Percentiles rank a stretch among this genome's conserved stretches.
Evolutionary conservation across 2,888 invertebrate genomes (phyloP).

Genomic region (Cephus rjabovi): DNA sequence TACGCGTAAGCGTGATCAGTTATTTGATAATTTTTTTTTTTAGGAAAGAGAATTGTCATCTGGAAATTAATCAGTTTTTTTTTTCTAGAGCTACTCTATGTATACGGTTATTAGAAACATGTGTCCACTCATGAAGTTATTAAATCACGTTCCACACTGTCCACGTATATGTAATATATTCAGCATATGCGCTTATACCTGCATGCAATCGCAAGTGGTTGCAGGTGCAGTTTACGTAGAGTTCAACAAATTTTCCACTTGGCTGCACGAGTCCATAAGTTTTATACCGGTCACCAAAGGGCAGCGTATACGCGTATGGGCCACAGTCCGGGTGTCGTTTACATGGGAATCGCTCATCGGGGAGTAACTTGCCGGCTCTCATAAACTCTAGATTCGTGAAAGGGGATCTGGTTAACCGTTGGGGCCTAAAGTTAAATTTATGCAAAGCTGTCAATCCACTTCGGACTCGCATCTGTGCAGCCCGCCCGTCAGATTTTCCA

Average conservation of each 20-base stretch:
- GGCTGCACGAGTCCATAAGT: constrained; percentile 29
- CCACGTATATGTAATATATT: background rate
- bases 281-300: constrained; percentile 59
- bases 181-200: background rate
- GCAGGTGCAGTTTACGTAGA: constrained; percentile 4
- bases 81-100: background rate
- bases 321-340: constrained; percentile 54
- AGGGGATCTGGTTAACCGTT: constrained; percentile 23
- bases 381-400: constrained; percentile 53
- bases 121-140: background rate
- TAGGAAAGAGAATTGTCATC: background rate
- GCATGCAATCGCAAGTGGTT: background rate
- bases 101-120: background rate
- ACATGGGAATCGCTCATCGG: constrained; percentile 60
- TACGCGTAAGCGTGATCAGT: background rate
- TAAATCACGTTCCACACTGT: background rate
- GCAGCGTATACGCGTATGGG: constrained; percentile 36
- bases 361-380: constrained; percentile 42
- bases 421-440: constrained; percentile 9
- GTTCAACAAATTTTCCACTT: background rate
- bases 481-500: background rate
- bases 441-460: constrained; percentile 20
- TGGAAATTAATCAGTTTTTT: background rate
- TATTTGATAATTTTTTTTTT: background rate
- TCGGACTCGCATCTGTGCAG: background rate